Base-by-base conservation (phyloP, 2,888 invertebrate species). In the Eucera pruinosa region DNA sequence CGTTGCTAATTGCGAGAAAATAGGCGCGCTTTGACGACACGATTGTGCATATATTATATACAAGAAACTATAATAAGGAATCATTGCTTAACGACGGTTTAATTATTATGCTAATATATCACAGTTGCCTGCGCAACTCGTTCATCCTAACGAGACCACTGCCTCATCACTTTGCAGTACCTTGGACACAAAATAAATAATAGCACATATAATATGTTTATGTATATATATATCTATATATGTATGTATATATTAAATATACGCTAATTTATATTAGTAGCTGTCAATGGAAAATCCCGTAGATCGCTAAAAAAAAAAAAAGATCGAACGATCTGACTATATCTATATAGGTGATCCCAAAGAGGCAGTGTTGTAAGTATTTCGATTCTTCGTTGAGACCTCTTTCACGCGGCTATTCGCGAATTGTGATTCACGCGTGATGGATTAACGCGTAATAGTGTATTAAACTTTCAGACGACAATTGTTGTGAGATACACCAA, bases 61-160 rank as follows among this genome's bases (percentile, higher is more conserved):
- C 81, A 84, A n/a, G 39, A 48, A n/a, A 36, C 39, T 75, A 83
- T 78, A 77, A 39, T 84, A 83, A 67, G 39, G 48, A 83, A 60
- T 75, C 69, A 50, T 67, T 67, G 54, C 48, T 81, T 85, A 82
- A 85, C 55, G 58, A 77, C 54, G 23, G 54, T 52, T 39, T 65
- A 81, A 65, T 70, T 87, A 89, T 89, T 89, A 90, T 89, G 89
- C 88, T 89, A 89, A 77, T 82, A 83, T 90, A 90, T 90, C 90
- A 90, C 90, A 90, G 90, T 90, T 90, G 89, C 86, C 82, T 86
- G 81, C 83, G 86, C 86, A 87, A 87, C 86, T 81, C 68, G 65
- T 73, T 79, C 83, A 80, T 79, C 74, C 69, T 86, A 77, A 77
- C 73, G 74, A 80, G 74, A 82, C 60, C 62, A 83, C 70, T 80